phyloP scores from a whole-genome alignment of 37 sponge, comb jelly and placozoan genomes.

The Geodia barretti region DNA sequence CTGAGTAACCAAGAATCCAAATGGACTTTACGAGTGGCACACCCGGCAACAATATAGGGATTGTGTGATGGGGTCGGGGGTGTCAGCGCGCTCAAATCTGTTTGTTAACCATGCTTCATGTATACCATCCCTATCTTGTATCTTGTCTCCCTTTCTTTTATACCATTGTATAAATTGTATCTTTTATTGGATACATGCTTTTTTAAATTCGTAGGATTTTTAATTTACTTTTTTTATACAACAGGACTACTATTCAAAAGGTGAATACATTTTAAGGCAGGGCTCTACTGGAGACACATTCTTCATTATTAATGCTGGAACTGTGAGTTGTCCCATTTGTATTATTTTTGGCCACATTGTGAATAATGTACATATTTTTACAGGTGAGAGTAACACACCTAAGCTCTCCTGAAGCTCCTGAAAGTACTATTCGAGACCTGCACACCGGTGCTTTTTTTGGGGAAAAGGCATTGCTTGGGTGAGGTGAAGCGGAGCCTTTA shows the following conservation, averaged over 20 bases:
- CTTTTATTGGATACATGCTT: too few species aligned
- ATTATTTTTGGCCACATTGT: background rate
- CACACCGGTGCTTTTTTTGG: conserved; percentile 88
- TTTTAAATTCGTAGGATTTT: too few species aligned
- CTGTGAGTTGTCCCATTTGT: conserved; percentile 47
- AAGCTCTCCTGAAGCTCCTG: conserved; percentile 65
- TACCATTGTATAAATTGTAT: too few species aligned
- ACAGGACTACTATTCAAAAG: conserved; percentile 88
- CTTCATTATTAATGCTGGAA: conserved; percentile 94
- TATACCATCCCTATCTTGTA: too few species aligned
- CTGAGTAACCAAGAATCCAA: too few species aligned
- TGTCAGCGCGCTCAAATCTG: too few species aligned
- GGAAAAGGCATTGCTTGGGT: conserved; percentile 94
- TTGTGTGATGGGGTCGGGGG: too few species aligned
- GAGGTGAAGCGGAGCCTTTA: conserved; percentile 12
- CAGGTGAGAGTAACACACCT: conserved; percentile 71
- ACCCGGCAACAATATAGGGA: too few species aligned
- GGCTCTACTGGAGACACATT: conserved; percentile 95
- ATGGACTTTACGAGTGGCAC: too few species aligned
- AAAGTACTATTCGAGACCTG: conserved; percentile 75
- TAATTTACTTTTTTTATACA: too few species aligned
- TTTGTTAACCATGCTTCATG: too few species aligned
- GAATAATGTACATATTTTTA: background rate
- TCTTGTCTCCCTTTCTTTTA: too few species aligned
- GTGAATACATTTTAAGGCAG: conserved; percentile 94